Conservation (phyloP, 1,140 invertebrate species). For the Drosophila gunungcola region DNA sequence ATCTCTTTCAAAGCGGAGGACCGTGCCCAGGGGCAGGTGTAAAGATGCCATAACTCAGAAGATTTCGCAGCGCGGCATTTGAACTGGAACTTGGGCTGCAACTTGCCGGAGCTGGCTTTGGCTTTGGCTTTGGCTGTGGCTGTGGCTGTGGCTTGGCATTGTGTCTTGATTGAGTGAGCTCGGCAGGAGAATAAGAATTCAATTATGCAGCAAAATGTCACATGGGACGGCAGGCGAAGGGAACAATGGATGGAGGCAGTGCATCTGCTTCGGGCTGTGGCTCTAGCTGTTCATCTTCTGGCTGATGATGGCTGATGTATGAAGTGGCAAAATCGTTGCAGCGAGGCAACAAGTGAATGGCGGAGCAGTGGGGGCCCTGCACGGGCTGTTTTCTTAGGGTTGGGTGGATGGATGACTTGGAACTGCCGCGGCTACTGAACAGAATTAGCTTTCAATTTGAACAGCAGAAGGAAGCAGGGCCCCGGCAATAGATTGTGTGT, state of each 20-base stretch:
- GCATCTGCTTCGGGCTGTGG: neutral
- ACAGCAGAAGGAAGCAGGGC: constrained; percentile 19
- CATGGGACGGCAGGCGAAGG: constrained; percentile 47
- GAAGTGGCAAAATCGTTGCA: constrained; percentile 72
- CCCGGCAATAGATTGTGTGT: constrained; percentile 11
- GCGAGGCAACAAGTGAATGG: constrained; percentile 58
- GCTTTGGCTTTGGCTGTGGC: constrained; percentile 2
- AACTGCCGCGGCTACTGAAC: constrained; percentile 47
- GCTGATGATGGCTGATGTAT: constrained; percentile 64
- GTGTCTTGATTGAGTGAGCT: constrained; percentile 42
- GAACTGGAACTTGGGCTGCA: constrained; percentile 36
- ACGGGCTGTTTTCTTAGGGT: constrained; percentile 6
- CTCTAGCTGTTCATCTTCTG: neutral
- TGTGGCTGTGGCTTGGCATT: constrained; percentile 6
- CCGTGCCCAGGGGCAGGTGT: constrained; percentile 62
- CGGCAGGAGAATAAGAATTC: constrained; percentile 67
- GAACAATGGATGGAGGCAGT: constrained; percentile 23
- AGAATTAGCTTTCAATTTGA: constrained; percentile 63
- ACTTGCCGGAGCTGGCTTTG: constrained; percentile 4
- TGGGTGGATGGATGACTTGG: constrained; percentile 36
- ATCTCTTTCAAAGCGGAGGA: constrained; percentile 38
- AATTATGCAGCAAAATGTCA: constrained; percentile 81
- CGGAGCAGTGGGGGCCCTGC: constrained; percentile 10
- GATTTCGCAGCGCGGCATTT: constrained; percentile 47
- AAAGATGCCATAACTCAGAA: constrained; percentile 74